Percentiles rank a stretch among this genome's conserved stretches.
phyloP scores from a whole-genome alignment of 2,113 vertebrate species.

The Eptesicus fuscus region DNA sequence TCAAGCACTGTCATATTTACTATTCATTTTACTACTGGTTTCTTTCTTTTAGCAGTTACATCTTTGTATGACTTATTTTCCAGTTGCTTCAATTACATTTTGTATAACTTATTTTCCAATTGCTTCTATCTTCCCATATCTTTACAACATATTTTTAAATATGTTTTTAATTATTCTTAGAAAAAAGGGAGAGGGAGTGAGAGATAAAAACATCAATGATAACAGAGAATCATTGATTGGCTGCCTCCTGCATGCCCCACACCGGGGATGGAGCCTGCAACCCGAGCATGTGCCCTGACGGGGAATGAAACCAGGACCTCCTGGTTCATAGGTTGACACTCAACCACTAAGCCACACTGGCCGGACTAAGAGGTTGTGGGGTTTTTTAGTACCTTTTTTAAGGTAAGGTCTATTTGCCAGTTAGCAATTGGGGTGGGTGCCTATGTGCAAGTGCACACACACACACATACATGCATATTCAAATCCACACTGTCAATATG shows the following conservation, averaged over 20 bases:
- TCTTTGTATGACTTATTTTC: neutral
- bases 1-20: neutral
- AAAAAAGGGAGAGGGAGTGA: no score
- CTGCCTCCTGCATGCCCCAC: no score
- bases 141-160: neutral
- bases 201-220: no score
- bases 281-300: no score
- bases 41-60: neutral
- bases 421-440: neutral
- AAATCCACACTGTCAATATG: neutral
- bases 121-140: neutral
- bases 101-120: neutral
- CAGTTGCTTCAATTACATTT: neutral
- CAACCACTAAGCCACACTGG: no score
- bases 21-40: neutral
- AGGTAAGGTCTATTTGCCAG: neutral
- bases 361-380: neutral
- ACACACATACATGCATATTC: neutral
- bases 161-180: neutral
- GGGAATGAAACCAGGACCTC: no score
- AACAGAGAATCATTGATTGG: no score
- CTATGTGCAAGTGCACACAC: accelerated
- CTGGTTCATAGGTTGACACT: no score
- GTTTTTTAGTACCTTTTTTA: neutral
- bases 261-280: no score